phyloP scores from a whole-genome alignment of 2,888 invertebrate species.

The Drosophila gaucha region DNA sequence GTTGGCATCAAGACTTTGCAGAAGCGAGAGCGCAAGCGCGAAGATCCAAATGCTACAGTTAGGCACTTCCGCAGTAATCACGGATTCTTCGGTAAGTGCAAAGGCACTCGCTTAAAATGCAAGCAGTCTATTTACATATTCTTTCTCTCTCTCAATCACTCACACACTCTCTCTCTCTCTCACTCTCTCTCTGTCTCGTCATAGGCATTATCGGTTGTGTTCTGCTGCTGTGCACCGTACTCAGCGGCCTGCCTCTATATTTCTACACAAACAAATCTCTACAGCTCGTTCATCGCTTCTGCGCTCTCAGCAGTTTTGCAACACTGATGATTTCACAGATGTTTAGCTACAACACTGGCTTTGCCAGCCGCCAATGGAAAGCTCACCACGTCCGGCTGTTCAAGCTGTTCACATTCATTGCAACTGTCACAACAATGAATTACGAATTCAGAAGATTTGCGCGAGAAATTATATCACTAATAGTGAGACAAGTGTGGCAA shows the following conservation, averaged over 20 bases:
- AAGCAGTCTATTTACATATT: constrained; percentile 21
- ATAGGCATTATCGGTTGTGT: constrained; percentile 77
- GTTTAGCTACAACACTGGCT: constrained; percentile 81
- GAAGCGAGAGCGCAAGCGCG: constrained; percentile 64
- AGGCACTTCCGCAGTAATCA: constrained; percentile 79
- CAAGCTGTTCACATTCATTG: constrained; percentile 73
- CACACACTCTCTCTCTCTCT: neutral
- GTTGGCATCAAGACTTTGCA: constrained; percentile 64
- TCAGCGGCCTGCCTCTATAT: constrained; percentile 63
- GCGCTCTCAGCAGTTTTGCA: constrained; percentile 71
- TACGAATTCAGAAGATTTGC: constrained; percentile 57
- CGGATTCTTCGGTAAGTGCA: constrained; percentile 72
- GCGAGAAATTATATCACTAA: constrained; percentile 34
- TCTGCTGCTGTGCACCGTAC: constrained; percentile 62
- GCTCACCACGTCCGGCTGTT: constrained; percentile 56
- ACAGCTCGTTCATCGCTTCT: constrained; percentile 67
- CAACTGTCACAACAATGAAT: constrained; percentile 57
- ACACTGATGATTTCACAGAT: constrained; percentile 76
- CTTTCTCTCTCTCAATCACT: neutral
- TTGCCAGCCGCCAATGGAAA: constrained; percentile 77
- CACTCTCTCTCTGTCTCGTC: neutral
- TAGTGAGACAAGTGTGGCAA: constrained; percentile 18
- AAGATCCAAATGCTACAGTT: constrained; percentile 72
- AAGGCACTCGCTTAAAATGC: constrained; percentile 8
- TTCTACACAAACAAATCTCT: constrained; percentile 36